Conservation (phyloP, 2,113 vertebrate genomes). For the Burhinus oedicnemus region DNA sequence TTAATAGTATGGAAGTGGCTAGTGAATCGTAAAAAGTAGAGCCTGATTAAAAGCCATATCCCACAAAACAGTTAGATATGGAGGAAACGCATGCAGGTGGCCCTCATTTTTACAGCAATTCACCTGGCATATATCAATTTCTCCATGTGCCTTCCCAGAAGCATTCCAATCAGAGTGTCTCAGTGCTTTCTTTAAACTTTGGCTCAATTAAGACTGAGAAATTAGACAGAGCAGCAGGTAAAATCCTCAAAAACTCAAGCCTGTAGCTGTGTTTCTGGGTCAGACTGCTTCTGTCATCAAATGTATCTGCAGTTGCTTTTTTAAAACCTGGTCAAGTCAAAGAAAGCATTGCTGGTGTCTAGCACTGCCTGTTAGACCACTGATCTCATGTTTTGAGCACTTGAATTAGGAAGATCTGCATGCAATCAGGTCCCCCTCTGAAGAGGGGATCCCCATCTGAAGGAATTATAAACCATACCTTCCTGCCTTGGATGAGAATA, state of each 20-base stretch:
- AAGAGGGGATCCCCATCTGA: background rate
- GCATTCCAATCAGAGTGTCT: background rate
- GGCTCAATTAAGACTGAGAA: background rate
- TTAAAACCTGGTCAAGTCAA: background rate
- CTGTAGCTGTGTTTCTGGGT: background rate
- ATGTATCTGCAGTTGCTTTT: background rate
- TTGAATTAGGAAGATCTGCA: background rate
- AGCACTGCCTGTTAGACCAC: background rate
- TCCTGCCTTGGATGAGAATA: background rate
- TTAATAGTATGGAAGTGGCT: background rate
- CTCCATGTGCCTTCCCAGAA: background rate
- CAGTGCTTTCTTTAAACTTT: background rate
- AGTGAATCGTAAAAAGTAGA: background rate
- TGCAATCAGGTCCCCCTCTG: background rate
- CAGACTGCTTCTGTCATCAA: background rate
- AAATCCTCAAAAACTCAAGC: background rate
- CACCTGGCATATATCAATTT: background rate
- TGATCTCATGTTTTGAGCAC: background rate
- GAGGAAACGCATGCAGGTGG: background rate
- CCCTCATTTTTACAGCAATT: background rate
- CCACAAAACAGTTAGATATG: background rate
- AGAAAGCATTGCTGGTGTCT: background rate
- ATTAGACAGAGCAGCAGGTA: background rate
- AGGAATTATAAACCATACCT: background rate
- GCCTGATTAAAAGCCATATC: background rate